Conservation (phyloP, 2,888 invertebrate genomes). For the Unio delphinus region DNA sequence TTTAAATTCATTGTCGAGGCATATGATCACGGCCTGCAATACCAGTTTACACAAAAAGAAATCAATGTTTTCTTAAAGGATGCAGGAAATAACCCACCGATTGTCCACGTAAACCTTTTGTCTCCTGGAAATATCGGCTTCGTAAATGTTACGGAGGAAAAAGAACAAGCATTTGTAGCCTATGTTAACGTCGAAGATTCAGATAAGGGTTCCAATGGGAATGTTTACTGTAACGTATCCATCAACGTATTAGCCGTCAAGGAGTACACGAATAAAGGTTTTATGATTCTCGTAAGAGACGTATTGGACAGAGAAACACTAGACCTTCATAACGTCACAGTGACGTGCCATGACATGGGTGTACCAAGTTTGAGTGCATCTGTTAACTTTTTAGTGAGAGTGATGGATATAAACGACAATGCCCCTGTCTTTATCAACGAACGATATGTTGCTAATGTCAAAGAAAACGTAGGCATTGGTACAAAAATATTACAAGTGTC, state of each 20-base stretch:
- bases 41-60: constrained; percentile 31
- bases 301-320: constrained; percentile 53
- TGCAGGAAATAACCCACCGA: constrained; percentile 32
- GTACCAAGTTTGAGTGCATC: constrained; percentile 38
- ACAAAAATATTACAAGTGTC: constrained; percentile 82
- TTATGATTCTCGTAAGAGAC: constrained; percentile 72
- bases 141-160: constrained; percentile 21
- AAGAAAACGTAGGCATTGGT: constrained; percentile 45
- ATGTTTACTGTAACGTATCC: constrained; percentile 18
- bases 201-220: constrained; percentile 30
- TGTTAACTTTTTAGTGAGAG: constrained; percentile 50
- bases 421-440: constrained; percentile 83
- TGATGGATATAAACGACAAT: constrained; percentile 93
- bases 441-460: constrained; percentile 32
- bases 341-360: constrained; percentile 76
- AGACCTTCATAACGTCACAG: constrained; percentile 64
- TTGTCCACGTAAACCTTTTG: constrained; percentile 22
- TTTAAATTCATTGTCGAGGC: constrained; percentile 46
- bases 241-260: constrained; percentile 20
- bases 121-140: constrained; percentile 31
- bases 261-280: constrained; percentile 45
- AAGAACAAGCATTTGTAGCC: constrained; percentile 19
- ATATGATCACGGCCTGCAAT: constrained; percentile 30
- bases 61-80: constrained; percentile 39
- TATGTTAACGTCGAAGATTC: constrained; percentile 33